These are phyloP conservation scores for Neotragus pygmaeus DNA, from an alignment of 2,113 vertebrate species.

Conservation along the genomic window DNA sequence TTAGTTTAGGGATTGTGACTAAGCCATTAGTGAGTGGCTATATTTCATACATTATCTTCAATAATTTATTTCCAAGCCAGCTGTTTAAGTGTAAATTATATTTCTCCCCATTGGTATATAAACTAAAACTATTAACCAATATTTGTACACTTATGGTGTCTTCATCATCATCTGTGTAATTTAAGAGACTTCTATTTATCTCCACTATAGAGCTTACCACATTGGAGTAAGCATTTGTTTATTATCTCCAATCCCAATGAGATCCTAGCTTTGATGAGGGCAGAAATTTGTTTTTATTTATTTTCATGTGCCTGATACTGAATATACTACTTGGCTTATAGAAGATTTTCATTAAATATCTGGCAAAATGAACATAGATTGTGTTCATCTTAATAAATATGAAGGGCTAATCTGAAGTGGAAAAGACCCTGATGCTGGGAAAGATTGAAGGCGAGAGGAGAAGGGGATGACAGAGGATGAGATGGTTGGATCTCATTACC, in stretches of 20 bases:
- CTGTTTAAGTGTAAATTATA: not conserved
- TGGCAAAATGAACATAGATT: not conserved
- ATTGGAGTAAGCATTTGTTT: not conserved
- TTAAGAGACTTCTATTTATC: not conserved
- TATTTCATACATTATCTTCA: not conserved
- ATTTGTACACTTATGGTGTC: not conserved
- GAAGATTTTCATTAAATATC: not conserved
- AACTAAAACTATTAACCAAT: not conserved
- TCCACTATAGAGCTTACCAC: not conserved
- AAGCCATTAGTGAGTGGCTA: not conserved
- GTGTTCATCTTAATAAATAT: not conserved
- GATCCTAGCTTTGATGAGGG: not conserved
- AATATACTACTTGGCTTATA: not conserved
- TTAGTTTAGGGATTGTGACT: not conserved
- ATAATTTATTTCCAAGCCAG: not conserved
- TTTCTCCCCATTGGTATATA: not conserved
- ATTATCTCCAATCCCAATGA: not conserved
- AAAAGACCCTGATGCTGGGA: not conserved
- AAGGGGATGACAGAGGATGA: not conserved
- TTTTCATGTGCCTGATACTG: not conserved
- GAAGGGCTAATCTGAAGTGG: not conserved
- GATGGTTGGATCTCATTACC: not conserved
- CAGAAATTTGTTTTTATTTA: not conserved
- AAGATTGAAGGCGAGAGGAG: not conserved
- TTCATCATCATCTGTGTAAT: not conserved